Evolutionary conservation across 2,888 invertebrate genomes (phyloP), one percentile per base, ranked within the genome.

Genomic region (Trichacis sp.): DNA sequence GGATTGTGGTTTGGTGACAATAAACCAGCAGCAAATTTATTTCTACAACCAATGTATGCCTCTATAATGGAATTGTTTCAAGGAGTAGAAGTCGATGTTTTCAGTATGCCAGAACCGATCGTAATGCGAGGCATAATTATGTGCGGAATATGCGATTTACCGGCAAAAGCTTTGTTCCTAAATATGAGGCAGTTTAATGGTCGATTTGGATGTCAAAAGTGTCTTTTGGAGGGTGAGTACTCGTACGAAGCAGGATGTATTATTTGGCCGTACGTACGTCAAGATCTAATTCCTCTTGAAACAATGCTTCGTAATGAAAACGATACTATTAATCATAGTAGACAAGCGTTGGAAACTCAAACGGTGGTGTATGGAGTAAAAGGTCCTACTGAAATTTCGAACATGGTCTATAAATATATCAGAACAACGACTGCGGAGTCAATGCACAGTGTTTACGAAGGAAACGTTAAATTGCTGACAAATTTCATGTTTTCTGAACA

Each of bases 101-200:
- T 12, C 9, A n/a, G 36, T 33, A 12, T 12, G 3, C 18, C 18
- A 1, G 24, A 24, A 24, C 17, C 19, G 1, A 36, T 18, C 19
- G 18, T 8, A 1, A 19, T 54, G 1, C 55, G 17, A 46, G 51
- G 56, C 1, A 24, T 56, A 9, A 45, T 51, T 12, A 56, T 62
- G 15, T 56, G 56, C 18, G 40, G 42, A 11, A 15, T 43, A 4
- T 42, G 48, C 15, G 61, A 61, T 33, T 19, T 49, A 17, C 45
- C 50, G 14, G 56, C 56, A 3, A 56, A 50, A 51, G 56, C 50
- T 18, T n/a, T 33, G 4, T 56, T 62, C 4, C 24, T 55, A 2
- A 56, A 62, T 15, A 56, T 62, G 56, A 56, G 33, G 8, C 57
- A 62, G 14, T 57, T 6, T 17, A 51, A 51, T 14, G 24, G 24